phyloP scores from a whole-genome alignment of 2,797 vertebrate genomes.

The Sternotherus odoratus region DNA sequence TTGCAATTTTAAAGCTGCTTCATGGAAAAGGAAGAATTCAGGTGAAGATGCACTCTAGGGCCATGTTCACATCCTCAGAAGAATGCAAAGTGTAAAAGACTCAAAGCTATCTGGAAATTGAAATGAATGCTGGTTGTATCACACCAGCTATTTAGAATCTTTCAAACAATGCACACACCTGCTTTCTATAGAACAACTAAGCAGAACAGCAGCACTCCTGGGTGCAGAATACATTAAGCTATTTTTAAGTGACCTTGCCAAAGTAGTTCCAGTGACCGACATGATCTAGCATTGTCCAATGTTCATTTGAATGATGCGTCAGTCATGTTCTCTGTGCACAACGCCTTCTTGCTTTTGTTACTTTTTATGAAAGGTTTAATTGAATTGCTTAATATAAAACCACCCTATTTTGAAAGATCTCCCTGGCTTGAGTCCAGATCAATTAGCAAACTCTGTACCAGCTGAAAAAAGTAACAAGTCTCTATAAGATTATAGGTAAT shows the following conservation, averaged over 20 bases:
- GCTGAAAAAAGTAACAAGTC: slow-evolving; percentile 69
- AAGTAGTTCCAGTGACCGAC: slow-evolving; percentile 47
- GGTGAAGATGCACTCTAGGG: background rate
- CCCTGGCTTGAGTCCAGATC: slow-evolving; percentile 69
- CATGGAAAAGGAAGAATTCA: background rate
- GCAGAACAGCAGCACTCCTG: slow-evolving; percentile 32
- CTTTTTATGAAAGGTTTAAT: slow-evolving; percentile 63
- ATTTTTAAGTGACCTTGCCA: slow-evolving; percentile 65
- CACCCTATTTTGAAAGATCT: slow-evolving; percentile 65
- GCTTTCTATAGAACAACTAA: slow-evolving; percentile 44
- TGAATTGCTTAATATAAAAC: slow-evolving; percentile 67
- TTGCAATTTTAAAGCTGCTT: background rate
- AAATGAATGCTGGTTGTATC: background rate
- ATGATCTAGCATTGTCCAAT: slow-evolving; percentile 43
- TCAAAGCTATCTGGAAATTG: background rate
- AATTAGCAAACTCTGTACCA: slow-evolving; percentile 64
- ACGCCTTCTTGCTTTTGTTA: slow-evolving; percentile 54
- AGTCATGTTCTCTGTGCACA: slow-evolving; percentile 7
- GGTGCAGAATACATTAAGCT: slow-evolving; percentile 45
- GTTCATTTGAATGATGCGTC: background rate
- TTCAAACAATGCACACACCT: background rate
- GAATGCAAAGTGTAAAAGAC: background rate
- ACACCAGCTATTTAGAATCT: slow-evolving; percentile 10
- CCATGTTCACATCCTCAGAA: background rate
- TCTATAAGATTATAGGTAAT: slow-evolving; percentile 67